A percentile compares a stretch with the other conserved stretches of the same genome.
phyloP scores from a whole-genome alignment of 2,113 vertebrate genomes.

The Rhabdomys dilectus region DNA sequence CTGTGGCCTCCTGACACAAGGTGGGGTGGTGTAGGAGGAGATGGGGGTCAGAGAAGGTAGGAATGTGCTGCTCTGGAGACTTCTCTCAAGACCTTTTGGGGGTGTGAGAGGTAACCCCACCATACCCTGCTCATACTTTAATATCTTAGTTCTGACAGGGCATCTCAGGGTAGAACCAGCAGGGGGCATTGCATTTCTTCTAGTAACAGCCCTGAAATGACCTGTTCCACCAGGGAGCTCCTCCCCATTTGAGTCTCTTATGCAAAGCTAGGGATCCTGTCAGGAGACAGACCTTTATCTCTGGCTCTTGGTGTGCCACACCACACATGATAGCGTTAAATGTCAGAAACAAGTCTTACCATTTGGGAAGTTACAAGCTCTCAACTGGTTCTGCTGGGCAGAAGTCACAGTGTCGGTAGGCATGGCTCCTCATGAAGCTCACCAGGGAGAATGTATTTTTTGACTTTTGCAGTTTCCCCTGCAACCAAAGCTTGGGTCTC shows the following conservation, averaged over 20 bases:
- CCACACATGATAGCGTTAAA: not conserved
- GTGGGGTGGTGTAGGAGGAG: rapidly evolving
- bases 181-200: conserved; percentile 48
- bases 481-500: not conserved
- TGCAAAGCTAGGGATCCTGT: not conserved
- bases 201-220: not conserved
- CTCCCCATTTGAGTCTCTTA: not conserved
- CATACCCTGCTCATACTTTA: not conserved
- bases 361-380: not conserved
- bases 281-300: not conserved
- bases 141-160: not conserved
- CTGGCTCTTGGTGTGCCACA: not conserved
- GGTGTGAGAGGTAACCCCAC: not conserved
- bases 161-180: conserved; percentile 35
- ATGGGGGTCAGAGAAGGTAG: no score
- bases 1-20: not conserved
- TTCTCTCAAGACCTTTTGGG: not conserved
- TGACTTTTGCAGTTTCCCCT: not conserved
- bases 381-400: not conserved
- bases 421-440: not conserved
- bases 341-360: not conserved
- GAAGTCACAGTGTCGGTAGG: not conserved
- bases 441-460: not conserved
- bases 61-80: not conserved
- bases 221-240: not conserved